Base-by-base conservation (phyloP, 2,888 invertebrate genomes). In the Acanthoscelides obtectus region DNA sequence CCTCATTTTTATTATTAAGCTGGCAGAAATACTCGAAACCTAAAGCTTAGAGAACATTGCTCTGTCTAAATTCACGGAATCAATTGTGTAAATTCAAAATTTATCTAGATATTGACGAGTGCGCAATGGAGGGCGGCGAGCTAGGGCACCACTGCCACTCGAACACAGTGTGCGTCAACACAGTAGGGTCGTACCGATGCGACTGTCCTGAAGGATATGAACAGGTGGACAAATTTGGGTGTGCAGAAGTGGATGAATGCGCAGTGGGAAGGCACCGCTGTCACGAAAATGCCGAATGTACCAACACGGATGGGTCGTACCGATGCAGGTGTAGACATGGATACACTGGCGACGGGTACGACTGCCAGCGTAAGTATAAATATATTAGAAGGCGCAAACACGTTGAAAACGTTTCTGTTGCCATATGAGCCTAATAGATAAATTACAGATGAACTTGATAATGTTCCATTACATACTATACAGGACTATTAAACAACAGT, bases 101-200 rank as follows among this genome's bases (percentile, higher is more conserved):
- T n/a, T n/a, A n/a, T n/a, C n/a, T 86, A 95, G 95, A 96, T 87
- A 91, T 95, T 77, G 92, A 96, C 85, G 96, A 96, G 87, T 96
- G 96, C 85, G 89, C 90, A 81, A 89, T 90, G 80, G 90, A 91
- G 77, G 95, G 94, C 69, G 93, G 92, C 20, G 87, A 90, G 70
- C 90, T 91, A 81, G 94, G 95, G 21, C 94, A 95, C 85, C 94
- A 95, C 86, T 96, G 96, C 85, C 92, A 93, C 84, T 90, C 90
- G 77, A 94, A 95, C 87, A 94, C 95, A 71, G 88, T 88, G 76
- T 96, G 96, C 85, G 90, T 94, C 77, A 96, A 96, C 87, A 92
- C 92, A 66, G 87, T 90, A 71, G 95, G 96, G 73, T 91, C 93
- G 76, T 96, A 95, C 86, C 89, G 90, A 76, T 96, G 96, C 86